Evolutionary conservation across 2,797 vertebrate genomes (phyloP).

Genomic region (Crenichthys baileyi): DNA sequence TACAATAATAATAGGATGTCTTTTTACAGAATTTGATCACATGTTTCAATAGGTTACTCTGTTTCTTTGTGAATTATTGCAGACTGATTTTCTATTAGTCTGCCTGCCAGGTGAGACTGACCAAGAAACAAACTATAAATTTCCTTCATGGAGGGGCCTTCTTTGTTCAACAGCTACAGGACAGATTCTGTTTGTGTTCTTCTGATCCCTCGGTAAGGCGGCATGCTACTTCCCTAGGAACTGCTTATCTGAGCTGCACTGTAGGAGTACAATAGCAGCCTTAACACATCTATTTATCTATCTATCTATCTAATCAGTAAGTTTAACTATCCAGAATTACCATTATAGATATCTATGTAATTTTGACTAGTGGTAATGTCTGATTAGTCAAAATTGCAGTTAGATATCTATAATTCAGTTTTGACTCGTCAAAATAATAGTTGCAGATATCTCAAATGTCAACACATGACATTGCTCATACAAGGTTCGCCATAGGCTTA

Average conservation of each 20-base stretch:
- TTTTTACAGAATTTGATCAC: not conserved
- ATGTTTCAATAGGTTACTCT: not conserved
- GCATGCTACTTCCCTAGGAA: constrained; percentile 79
- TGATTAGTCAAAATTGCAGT: no score
- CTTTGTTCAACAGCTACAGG: not conserved
- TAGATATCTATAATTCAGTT: no score
- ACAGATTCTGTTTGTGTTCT: not conserved
- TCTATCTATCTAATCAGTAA: no score
- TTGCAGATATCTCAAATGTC: no score
- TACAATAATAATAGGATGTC: not conserved
- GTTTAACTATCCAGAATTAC: no score
- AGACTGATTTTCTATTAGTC: not conserved
- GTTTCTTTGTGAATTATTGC: not conserved
- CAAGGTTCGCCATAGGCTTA: no score
- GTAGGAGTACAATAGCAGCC: constrained; percentile 26
- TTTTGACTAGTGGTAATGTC: no score
- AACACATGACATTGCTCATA: no score
- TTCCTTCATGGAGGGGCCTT: not conserved
- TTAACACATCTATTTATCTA: not conserved
- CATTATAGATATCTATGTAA: no score
- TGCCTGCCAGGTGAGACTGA: not conserved
- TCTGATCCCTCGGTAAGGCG: constrained; percentile 50
- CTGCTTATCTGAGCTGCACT: constrained; percentile 82
- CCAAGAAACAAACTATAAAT: not conserved
- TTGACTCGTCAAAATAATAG: no score